Percentiles rank a stretch among this genome's conserved stretches.
phyloP scores from a whole-genome alignment of 2,113 vertebrate genomes.

The Tachysurus vachellii region DNA sequence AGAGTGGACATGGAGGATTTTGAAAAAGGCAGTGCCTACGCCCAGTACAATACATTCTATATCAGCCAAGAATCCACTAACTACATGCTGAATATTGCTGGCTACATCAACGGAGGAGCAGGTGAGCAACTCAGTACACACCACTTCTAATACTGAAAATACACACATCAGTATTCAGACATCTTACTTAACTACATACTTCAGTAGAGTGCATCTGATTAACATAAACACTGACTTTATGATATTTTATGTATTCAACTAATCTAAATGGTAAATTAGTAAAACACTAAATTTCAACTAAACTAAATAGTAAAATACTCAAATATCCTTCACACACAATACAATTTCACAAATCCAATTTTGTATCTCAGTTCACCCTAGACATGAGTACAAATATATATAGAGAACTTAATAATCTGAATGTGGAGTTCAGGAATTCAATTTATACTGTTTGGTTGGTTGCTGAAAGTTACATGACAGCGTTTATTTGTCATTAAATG shows the following conservation, averaged over 20 bases:
- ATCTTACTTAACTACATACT: not conserved
- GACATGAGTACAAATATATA: no score
- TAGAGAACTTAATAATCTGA: no score
- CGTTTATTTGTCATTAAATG: not conserved
- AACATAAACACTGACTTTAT: no score
- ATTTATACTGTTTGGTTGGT: no score
- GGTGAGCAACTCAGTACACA: slow-evolving; percentile 55
- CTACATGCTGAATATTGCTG: slow-evolving; percentile 68
- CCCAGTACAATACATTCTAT: slow-evolving; percentile 61
- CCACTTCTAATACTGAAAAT: not conserved
- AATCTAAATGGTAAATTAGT: not conserved
- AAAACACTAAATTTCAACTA: not conserved
- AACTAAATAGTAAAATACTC: not conserved
- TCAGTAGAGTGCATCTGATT: not conserved
- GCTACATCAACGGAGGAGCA: slow-evolving; percentile 73
- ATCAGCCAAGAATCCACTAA: slow-evolving; percentile 67
- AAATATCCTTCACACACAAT: no score
- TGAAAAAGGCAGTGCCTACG: not conserved
- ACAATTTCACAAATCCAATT: no score
- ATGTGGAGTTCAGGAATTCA: not conserved
- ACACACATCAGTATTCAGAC: not conserved
- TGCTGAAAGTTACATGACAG: not conserved
- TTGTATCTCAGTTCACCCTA: no score
- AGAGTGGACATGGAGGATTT: slow-evolving; percentile 44
- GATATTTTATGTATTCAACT: no score